phyloP scores from a whole-genome alignment of 2,113 vertebrate species.

The Glaucidium brasilianum region DNA sequence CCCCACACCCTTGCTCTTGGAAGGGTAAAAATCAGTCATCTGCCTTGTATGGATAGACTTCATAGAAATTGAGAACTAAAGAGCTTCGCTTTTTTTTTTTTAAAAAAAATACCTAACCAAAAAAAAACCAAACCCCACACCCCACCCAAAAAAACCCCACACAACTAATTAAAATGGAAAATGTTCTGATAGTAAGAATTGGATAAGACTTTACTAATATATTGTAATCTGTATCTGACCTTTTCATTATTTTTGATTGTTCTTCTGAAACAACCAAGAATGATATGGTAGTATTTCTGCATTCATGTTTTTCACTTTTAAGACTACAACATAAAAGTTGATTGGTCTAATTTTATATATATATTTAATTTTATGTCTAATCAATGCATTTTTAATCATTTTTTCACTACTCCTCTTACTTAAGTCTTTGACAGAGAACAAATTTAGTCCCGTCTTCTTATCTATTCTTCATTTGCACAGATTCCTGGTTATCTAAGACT shows the following conservation, averaged over 20 bases:
- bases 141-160: too few species aligned
- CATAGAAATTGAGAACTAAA: not conserved
- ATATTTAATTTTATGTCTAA: not conserved
- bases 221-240: slow-evolving; percentile 13
- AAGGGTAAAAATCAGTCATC: not conserved
- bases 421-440: not conserved
- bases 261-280: not conserved
- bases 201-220: not conserved
- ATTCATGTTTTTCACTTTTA: not conserved
- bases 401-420: not conserved
- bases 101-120: too few species aligned
- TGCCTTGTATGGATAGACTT: not conserved
- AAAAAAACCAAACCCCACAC: too few species aligned
- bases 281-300: not conserved
- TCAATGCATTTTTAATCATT: not conserved
- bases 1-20: not conserved
- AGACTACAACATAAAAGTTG: not conserved
- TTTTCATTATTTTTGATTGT: slow-evolving; percentile 52
- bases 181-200: not conserved
- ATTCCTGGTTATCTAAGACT: not conserved
- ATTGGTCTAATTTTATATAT: not conserved
- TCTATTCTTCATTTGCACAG: not conserved
- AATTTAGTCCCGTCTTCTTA: not conserved
- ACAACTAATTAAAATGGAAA: slow-evolving; percentile 39
- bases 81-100: not conserved